Evolutionary conservation across 2,113 vertebrate genomes (phyloP), one percentile per base, ranked within the genome.

Genomic region (Vireo altiloquus): DNA sequence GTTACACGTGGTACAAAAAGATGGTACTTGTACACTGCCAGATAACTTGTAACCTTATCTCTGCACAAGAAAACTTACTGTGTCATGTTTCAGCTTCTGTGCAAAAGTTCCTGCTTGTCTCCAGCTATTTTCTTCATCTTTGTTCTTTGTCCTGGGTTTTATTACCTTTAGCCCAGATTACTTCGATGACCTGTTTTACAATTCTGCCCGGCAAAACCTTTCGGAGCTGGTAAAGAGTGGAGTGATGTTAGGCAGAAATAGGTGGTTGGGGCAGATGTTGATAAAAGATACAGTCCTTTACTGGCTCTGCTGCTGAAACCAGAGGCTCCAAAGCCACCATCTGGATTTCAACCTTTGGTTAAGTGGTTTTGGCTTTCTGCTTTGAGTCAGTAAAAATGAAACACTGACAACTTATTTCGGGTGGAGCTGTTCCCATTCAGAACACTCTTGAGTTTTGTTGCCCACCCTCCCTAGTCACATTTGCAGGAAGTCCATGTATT

Each of bases 401-500:
- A 79, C 82, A 65, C 3, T 80, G 68, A 47, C 71, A 92, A 79
- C 28, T 93, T 90, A 77, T 82, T 94, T 85, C 30, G 68, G 49
- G 49, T 63, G 46, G 69, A 90, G 59, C 82, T 94, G 28, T 93
- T 90, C 47, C 54, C 59, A 85, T 95, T 95, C 88, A 92, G 82
- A 93, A 50, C 23, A 12, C 50, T 76, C 46, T 82, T 57, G 70
- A 40, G 10, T 64, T 80, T 88, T 82, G 31, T 82, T 94, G 90
- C 80, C 76, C 82, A 89, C 78, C 57, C 49, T 86, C 88, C 84
- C 79, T n/a, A 65, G 72, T 63, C 5, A 5, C 78, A 68, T 92
- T 93, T 88, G 63, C 92, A 86, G 92, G 85, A 96, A 95, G 90
- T 76, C 82, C 92, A 81, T 80, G 81, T 96, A 87, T 95, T 95